Conservation (phyloP, 2,888 invertebrate genomes). For the Tetropium fuscum region DNA sequence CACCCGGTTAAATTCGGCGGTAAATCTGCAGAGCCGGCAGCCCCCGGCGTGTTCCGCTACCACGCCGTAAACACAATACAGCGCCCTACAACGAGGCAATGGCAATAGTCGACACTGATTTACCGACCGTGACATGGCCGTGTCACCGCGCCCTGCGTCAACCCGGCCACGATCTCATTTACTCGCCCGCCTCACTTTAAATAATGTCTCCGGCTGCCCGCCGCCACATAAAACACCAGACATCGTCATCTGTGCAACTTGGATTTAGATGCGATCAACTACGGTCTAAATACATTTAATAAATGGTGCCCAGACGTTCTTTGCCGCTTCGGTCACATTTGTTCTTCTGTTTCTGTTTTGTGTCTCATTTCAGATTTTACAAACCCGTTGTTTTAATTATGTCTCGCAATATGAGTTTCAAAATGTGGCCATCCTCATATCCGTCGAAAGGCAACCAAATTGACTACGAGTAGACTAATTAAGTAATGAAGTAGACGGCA, state of each 20-base stretch:
- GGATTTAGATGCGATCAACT: constrained; percentile 8
- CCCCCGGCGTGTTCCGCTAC: constrained; percentile 10
- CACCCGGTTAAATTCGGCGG: constrained; percentile 5
- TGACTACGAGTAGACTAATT: too few relatives aligned
- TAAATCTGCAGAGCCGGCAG: constrained; percentile 11
- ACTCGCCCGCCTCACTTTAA: constrained; percentile 37
- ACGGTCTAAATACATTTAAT: constrained; percentile 1
- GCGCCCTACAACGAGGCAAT: background rate
- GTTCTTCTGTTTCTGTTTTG: too few relatives aligned
- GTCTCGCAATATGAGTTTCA: too few relatives aligned
- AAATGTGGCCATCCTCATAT: too few relatives aligned
- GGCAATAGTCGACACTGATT: constrained; percentile 43
- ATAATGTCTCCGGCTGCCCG: constrained; percentile 34
- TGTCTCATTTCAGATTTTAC: too few relatives aligned
- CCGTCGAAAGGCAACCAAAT: too few relatives aligned
- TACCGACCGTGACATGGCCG: constrained; percentile 47
- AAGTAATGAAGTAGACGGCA: too few relatives aligned
- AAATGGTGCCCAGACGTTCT: background rate
- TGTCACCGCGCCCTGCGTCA: constrained; percentile 44
- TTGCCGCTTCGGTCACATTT: too few relatives aligned
- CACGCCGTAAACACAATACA: constrained; percentile 20
- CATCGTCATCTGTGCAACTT: constrained; percentile 6
- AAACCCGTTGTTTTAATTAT: too few relatives aligned
- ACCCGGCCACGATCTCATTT: constrained; percentile 44
- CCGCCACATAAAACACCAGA: constrained; percentile 27